These are phyloP conservation scores for Loripinus fragilis DNA, from an alignment of 2,888 invertebrate genomes.

Conservation along the genomic window DNA sequence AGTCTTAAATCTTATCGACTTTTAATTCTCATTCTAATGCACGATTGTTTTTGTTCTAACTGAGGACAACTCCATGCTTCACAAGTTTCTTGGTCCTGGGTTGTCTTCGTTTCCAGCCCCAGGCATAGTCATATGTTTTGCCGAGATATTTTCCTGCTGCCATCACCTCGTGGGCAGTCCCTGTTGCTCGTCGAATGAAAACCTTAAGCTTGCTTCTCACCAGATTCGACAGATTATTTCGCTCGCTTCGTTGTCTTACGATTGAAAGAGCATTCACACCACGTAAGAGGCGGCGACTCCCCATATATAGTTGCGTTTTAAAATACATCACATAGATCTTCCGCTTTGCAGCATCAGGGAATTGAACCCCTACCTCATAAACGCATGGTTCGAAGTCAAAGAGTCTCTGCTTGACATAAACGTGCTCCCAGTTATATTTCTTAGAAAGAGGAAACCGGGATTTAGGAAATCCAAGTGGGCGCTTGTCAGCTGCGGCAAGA, in stretches of 20 bases:
- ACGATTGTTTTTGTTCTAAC: too few species aligned
- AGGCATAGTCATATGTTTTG: not conserved
- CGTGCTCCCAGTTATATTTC: not conserved
- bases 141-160: not conserved
- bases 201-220: not conserved
- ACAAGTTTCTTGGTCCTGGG: too few species aligned
- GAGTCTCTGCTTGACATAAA: not conserved
- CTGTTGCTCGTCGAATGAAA: not conserved
- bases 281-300: too few species aligned
- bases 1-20: too few species aligned
- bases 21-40: too few species aligned
- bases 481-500: conserved; percentile 40
- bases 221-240: too few species aligned
- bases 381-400: conserved; percentile 36
- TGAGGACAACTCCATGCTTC: too few species aligned
- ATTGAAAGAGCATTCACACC: too few species aligned
- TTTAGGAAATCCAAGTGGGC: conserved; percentile 27
- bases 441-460: not conserved
- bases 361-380: conserved; percentile 62
- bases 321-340: conserved; percentile 63
- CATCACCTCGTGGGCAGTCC: not conserved
- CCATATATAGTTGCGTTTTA: not conserved
- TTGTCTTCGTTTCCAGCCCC: not conserved
- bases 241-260: too few species aligned
- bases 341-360: conserved; percentile 40